Base-by-base conservation (phyloP, 2,888 invertebrate species). In the Drosophila gaucha region DNA sequence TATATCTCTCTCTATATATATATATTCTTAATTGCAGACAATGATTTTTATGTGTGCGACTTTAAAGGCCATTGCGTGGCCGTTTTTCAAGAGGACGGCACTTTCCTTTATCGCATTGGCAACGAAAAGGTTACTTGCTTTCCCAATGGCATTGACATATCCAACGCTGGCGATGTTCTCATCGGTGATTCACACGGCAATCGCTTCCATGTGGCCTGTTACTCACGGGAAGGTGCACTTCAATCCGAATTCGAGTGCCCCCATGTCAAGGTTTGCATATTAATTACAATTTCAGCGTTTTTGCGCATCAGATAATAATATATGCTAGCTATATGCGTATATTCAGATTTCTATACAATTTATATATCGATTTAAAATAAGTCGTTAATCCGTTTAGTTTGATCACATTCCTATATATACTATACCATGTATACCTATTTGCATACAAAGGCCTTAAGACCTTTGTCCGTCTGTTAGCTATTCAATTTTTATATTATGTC, bases 11-110 rank as follows among this genome's bases (percentile, higher is more conserved):
- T 28, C 10, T 18, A n/a, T 10, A 9, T 3, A 35, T 39, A 38
- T 36, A 12, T 51, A 9, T n/a, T 39, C 6, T 16, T 44, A 12
- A 6, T 56, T 91, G 24, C 92, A 97, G 97, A 96, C 88, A 96
- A 96, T 90, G 97, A 97, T 92, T 98, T 97, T 92, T 99, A 97
- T 92, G 97, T 99, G 66, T 99, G 98, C 92, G 98, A 99, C 92
- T 99, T 98, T 92, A 99, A 99, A 92, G 98, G 98, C 52, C 98
- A 98, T 93, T 98, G 98, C 92, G 98, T 98, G 54, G 98, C 98
- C 24, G 98, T 98, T 46, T 98, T 98, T 92, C 97, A 96, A 90
- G 97, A 98, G 91, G 96, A 97, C 74, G 98, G 98, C 59, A 95
- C 95, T 71, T 98, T 97, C 92, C 93, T 97, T 89, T 96, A 98